These are phyloP conservation scores for Microcebus murinus DNA, from an alignment of 2,113 vertebrate species.

Conservation along the genomic window DNA sequence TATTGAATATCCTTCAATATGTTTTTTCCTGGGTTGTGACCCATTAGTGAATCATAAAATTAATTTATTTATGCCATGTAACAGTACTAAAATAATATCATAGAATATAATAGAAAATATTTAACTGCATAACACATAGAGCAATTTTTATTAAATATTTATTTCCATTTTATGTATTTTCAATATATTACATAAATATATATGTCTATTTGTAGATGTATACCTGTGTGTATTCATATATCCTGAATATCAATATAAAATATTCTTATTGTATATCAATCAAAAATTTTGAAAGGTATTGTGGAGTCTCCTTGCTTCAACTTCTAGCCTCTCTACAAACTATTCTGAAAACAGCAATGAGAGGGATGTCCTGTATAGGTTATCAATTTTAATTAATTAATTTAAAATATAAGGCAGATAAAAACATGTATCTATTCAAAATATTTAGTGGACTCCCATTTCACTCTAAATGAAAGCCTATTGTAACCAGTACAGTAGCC, in stretches of 20 bases:
- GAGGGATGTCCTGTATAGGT: not conserved
- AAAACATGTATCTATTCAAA: not conserved
- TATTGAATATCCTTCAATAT: not conserved
- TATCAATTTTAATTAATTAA: slow-evolving; percentile 15
- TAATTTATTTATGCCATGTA: not conserved
- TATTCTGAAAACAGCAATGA: not conserved
- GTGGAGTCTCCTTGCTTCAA: not conserved
- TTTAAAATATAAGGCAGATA: not conserved
- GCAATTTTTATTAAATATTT: not conserved
- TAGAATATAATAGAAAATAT: not conserved
- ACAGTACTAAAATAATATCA: not conserved
- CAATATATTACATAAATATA: not conserved
- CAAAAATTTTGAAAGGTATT: not conserved
- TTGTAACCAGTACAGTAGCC: not conserved
- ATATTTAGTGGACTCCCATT: not conserved
- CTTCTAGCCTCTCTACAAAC: not conserved
- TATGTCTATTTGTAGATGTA: not conserved
- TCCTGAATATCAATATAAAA: not conserved
- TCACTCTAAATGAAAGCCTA: slow-evolving; percentile 30
- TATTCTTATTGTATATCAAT: not conserved
- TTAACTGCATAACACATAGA: not conserved
- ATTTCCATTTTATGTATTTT: not conserved
- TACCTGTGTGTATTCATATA: not conserved
- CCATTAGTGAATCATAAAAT: slow-evolving; percentile 4
- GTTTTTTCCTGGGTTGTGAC: not conserved